A percentile compares a stretch with the other conserved stretches of the same genome.
Conservation (phyloP, 2,797 vertebrate species). For the Smutsia temminckii region DNA sequence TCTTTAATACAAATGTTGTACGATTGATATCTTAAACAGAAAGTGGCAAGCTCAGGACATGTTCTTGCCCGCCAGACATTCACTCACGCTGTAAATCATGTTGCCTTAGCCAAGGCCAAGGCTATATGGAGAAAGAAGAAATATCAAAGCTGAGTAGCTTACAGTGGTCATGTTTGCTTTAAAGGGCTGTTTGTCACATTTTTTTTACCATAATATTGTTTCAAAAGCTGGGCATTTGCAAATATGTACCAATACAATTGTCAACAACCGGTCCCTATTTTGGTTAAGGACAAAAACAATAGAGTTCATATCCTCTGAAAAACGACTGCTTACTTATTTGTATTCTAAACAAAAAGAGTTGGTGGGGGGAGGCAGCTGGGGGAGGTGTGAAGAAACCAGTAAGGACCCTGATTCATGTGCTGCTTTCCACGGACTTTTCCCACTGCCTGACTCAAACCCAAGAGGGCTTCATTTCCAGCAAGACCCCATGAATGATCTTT, state of each 20-base stretch:
- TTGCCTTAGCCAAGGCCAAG: conserved; percentile 63
- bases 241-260: background rate
- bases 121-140: conserved; percentile 50
- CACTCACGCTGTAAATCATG: conserved; percentile 61
- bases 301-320: background rate
- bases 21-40: conserved; percentile 52
- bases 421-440: background rate
- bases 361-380: background rate
- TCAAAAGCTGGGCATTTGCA: background rate
- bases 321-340: background rate
- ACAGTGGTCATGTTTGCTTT: conserved; percentile 26
- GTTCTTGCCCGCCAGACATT: conserved; percentile 57
- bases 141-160: conserved; percentile 45
- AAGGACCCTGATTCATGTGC: background rate
- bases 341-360: background rate
- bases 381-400: background rate
- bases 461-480: background rate
- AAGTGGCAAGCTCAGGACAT: conserved; percentile 41
- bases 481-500: background rate
- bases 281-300: background rate
- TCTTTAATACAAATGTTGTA: conserved; percentile 26
- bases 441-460: background rate
- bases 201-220: background rate
- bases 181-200: conserved; percentile 7
- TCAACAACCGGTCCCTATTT: background rate